These are phyloP conservation scores for Drosophila kuntzei DNA, from an alignment of 2,888 invertebrate species.

Conservation along the genomic window DNA sequence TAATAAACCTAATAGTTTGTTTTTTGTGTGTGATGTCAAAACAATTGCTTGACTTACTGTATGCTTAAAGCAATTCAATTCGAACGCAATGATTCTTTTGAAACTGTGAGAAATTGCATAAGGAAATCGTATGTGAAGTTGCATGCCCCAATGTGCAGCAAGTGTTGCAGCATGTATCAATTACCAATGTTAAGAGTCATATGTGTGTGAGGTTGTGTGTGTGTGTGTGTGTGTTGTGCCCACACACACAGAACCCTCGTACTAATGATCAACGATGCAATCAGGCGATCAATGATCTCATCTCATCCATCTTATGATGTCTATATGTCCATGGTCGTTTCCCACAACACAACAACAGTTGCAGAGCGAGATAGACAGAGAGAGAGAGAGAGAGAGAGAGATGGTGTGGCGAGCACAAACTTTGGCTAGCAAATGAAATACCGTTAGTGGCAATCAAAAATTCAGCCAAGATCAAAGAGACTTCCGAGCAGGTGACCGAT, in stretches of 20 bases:
- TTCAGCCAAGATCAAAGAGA: constrained; percentile 54
- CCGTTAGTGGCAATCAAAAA: constrained; percentile 66
- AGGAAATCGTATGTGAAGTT: constrained; percentile 11
- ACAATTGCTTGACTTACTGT: not conserved
- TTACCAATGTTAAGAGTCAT: constrained; percentile 17
- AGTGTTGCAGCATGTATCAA: constrained; percentile 25
- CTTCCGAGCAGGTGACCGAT: constrained; percentile 56
- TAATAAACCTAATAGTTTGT: too few species aligned
- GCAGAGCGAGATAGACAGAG: not conserved
- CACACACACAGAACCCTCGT: constrained; percentile 15
- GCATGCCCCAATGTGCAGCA: constrained; percentile 21
- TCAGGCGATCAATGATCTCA: constrained; percentile 61
- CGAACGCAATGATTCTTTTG: constrained; percentile 3
- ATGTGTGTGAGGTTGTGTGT: constrained; percentile 6
- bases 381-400: not conserved
- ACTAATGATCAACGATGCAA: constrained; percentile 34
- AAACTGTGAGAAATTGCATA: constrained; percentile 16
- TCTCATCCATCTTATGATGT: constrained; percentile 50
- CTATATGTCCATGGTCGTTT: constrained; percentile 48
- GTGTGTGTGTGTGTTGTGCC: constrained; percentile 12
- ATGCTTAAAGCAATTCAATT: not conserved
- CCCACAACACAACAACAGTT: constrained; percentile 42
- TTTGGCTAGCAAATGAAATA: constrained; percentile 68
- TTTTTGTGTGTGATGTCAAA: not conserved
- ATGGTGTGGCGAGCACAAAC: constrained; percentile 46